Conservation (phyloP, 2,888 invertebrate genomes). For the Ichneumon xanthorius region DNA sequence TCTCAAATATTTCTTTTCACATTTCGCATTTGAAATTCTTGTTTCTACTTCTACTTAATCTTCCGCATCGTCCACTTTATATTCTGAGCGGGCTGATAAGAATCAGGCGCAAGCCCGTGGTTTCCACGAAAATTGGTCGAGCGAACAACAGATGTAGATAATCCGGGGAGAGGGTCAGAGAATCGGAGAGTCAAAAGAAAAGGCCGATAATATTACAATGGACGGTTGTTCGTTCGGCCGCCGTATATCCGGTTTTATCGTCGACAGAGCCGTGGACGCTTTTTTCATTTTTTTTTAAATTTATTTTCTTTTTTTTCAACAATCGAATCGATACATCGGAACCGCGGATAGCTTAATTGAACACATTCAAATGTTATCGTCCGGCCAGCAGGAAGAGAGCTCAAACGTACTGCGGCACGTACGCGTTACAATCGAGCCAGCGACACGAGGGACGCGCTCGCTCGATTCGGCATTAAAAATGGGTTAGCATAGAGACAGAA, state of each 20-base stretch:
- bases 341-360: conserved; percentile 43
- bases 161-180: conserved; percentile 4
- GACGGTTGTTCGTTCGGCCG: background rate
- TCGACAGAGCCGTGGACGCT: background rate
- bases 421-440: conserved; percentile 31
- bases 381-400: background rate
- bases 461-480: conserved; percentile 56
- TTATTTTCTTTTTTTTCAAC: conserved; percentile 19
- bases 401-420: conserved; percentile 6
- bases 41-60: background rate
- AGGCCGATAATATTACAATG: background rate
- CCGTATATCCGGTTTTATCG: conserved; percentile 15
- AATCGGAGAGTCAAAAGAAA: background rate
- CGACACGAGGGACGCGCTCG: conserved; percentile 30
- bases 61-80: background rate
- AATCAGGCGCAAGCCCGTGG: background rate
- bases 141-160: conserved; percentile 13
- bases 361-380: conserved; percentile 47
- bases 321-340: conserved; percentile 29
- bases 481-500: conserved; percentile 60
- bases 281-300: conserved; percentile 17
- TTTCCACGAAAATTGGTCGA: background rate
- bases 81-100: background rate
- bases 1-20: background rate
- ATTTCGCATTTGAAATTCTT: background rate